Evolutionary conservation across 2,113 vertebrate genomes (phyloP), one percentile per base, ranked within the genome.

Genomic region (Uria aalge): DNA sequence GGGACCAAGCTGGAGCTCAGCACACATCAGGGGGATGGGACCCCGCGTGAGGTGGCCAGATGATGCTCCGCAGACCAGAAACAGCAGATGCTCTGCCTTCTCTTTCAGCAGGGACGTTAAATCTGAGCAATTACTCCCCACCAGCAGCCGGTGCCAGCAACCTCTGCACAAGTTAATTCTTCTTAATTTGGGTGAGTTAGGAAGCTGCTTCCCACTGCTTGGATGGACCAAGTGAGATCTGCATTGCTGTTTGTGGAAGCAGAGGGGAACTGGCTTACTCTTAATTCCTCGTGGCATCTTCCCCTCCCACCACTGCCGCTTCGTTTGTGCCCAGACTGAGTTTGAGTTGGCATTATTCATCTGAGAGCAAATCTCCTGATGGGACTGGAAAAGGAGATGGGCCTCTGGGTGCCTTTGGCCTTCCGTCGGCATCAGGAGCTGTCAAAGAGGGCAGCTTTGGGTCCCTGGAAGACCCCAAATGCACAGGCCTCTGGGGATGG

Each of bases 261-360:
- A 53, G 50, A 66, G 16, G 10, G 48, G 21, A 22, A 24, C 38
- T 45, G 32, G n/a, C 63, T 69, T 47, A 47, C 40, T 21, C 78
- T 41, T 43, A 23, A 34, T 56, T 45, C 43, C 36, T 78, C 0
- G 0, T 23, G 34, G 53, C 57, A 76, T 36, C 67, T 93, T 88
- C 74, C 13, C 41, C 38, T 93, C 55, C 18, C 32, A 59, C 36
- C 21, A 1, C 52, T 69, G 52, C 80, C 18, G 40, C 47, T 52
- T 45, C 5, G 0, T 29, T 43, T 40, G 18, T 23, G 48, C n/a
- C 45, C 26, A 24, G 47, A 0, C 38, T 13, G 32, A 38, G 53
- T 52, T 8, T 73, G 75, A 66, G 59, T 8, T 0, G 0, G 2
- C 1, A 0, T 10, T 0, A 0, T 27, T 55, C 32, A 27, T 6